Conservation (phyloP, 2,797 vertebrate species). For the Darevskia nairensis region DNA sequence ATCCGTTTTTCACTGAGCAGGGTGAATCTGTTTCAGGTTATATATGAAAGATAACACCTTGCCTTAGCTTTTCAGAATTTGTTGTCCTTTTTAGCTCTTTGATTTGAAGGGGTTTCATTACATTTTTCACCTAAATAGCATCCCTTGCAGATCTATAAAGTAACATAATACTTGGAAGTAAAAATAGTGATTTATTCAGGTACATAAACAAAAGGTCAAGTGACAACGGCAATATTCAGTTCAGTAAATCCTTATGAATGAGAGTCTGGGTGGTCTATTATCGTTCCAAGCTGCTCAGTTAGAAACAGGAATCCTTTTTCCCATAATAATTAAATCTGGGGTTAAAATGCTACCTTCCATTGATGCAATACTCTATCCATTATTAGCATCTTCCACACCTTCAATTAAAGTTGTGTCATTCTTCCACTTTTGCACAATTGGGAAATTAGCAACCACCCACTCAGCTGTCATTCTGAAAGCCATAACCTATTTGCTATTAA, state of each 20-base stretch:
- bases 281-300: background rate
- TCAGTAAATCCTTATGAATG: background rate
- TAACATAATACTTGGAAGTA: background rate
- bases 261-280: background rate
- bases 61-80: background rate
- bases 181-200: background rate
- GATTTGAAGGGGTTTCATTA: background rate
- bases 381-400: background rate
- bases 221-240: background rate
- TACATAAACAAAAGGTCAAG: background rate
- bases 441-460: background rate
- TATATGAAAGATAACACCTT: background rate
- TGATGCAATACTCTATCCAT: background rate
- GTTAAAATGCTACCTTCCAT: background rate
- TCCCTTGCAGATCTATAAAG: no score
- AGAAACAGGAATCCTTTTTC: background rate
- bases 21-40: background rate
- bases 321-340: background rate
- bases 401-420: background rate
- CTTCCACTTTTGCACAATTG: background rate
- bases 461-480: background rate
- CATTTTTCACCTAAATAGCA: background rate
- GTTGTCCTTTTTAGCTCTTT: background rate
- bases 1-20: background rate
- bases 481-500: background rate